These are phyloP conservation scores for Theretra japonica DNA, from an alignment of 2,888 invertebrate genomes.

Conservation along the genomic window DNA sequence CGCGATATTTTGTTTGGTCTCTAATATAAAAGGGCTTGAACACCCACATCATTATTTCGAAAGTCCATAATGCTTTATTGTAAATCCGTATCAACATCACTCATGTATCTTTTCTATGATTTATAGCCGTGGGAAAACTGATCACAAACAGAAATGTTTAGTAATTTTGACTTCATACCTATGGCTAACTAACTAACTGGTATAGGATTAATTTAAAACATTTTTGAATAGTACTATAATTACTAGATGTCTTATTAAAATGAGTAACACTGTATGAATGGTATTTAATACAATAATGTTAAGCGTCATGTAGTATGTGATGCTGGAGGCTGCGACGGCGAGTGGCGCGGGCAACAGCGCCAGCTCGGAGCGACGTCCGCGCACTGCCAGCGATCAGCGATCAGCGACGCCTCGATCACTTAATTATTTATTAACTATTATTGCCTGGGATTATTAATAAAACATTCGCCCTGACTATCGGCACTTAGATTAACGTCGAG, in stretches of 20 bases:
- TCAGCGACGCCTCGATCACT: conserved; percentile 64
- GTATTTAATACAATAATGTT: neutral
- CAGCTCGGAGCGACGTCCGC: conserved; percentile 45
- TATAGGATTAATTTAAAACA: neutral
- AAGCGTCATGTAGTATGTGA: neutral
- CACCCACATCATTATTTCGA: conserved; percentile 83
- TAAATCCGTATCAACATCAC: conserved; percentile 80
- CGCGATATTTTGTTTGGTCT: conserved; percentile 74
- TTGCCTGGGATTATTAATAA: conserved; percentile 81
- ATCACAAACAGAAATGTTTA: neutral
- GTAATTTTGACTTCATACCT: neutral
- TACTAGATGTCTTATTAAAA: neutral
- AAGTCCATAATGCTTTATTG: conserved; percentile 77
- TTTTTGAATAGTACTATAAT: neutral
- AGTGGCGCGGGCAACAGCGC: conserved; percentile 35
- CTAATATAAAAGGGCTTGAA: conserved; percentile 71
- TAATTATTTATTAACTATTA: conserved; percentile 83
- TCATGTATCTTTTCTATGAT: conserved; percentile 75
- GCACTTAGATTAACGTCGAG: conserved; percentile 84
- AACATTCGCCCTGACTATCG: conserved; percentile 84
- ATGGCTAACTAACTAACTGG: neutral
- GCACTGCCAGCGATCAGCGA: conserved; percentile 71
- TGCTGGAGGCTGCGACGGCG: neutral
- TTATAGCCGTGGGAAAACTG: conserved; percentile 79
- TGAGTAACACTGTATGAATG: neutral